These are phyloP conservation scores for Delichon dasypus DNA, from an alignment of 2,797 vertebrate genomes.

Conservation along the genomic window DNA sequence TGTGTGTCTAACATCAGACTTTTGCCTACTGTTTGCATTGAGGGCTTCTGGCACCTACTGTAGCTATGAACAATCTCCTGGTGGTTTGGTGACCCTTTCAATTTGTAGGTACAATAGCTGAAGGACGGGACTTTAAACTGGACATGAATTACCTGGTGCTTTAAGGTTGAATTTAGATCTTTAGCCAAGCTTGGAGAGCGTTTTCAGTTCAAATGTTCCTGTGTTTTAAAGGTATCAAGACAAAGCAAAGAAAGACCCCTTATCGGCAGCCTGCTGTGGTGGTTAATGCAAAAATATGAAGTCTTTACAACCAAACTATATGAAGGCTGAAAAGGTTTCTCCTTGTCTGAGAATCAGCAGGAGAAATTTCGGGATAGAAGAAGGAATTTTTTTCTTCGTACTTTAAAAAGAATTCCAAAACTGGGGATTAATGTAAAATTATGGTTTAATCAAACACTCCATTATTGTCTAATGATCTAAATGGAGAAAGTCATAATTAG, in stretches of 20 bases:
- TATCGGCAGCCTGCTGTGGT: not conserved
- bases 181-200: not conserved
- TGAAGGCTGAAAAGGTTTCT: constrained; percentile 22
- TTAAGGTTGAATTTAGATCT: constrained; percentile 50
- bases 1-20: constrained; percentile 49
- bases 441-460: not conserved
- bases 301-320: constrained; percentile 21
- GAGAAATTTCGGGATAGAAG: not conserved
- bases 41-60: constrained; percentile 18
- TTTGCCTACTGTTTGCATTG: constrained; percentile 43
- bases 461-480: not conserved
- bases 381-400: not conserved
- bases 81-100: constrained; percentile 58
- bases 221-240: constrained; percentile 58
- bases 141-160: constrained; percentile 43
- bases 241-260: constrained; percentile 20
- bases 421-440: not conserved
- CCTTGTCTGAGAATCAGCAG: constrained; percentile 4
- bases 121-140: constrained; percentile 33
- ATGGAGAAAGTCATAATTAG: not conserved
- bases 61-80: constrained; percentile 4
- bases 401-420: not conserved
- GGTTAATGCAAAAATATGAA: constrained; percentile 23
- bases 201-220: constrained; percentile 31
- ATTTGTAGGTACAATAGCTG: constrained; percentile 56